These are phyloP conservation scores for Nephrotoma appendiculata DNA, from an alignment of 2,888 invertebrate species.

Conservation along the genomic window DNA sequence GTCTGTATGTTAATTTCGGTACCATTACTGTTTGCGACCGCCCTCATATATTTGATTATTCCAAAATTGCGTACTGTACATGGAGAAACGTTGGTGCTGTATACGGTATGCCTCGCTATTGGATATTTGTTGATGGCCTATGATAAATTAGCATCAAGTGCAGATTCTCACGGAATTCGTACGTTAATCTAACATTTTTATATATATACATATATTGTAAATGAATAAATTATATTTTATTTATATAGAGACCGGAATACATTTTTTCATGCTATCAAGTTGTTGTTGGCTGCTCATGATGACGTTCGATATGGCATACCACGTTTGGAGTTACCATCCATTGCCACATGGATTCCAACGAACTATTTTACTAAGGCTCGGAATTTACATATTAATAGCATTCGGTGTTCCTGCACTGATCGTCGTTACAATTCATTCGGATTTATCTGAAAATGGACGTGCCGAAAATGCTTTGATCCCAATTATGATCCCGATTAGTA, in stretches of 20 bases:
- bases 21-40: background rate
- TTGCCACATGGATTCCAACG: background rate
- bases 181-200: background rate
- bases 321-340: background rate
- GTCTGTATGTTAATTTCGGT: background rate
- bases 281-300: background rate
- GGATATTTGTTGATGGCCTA: background rate
- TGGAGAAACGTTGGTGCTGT: background rate
- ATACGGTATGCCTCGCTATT: background rate
- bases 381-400: background rate
- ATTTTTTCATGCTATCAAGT: background rate
- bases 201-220: background rate
- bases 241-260: background rate
- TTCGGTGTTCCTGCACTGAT: background rate
- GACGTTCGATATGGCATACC: background rate
- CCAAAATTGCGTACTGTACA: background rate
- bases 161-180: background rate
- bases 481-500: background rate
- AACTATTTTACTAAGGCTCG: background rate
- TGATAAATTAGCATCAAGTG: background rate
- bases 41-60: background rate
- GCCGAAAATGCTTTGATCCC: background rate
- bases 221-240: background rate
- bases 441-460: background rate
- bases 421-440: background rate